Base-by-base conservation (phyloP, 2,888 invertebrate genomes). In the Panzeria rudis region DNA sequence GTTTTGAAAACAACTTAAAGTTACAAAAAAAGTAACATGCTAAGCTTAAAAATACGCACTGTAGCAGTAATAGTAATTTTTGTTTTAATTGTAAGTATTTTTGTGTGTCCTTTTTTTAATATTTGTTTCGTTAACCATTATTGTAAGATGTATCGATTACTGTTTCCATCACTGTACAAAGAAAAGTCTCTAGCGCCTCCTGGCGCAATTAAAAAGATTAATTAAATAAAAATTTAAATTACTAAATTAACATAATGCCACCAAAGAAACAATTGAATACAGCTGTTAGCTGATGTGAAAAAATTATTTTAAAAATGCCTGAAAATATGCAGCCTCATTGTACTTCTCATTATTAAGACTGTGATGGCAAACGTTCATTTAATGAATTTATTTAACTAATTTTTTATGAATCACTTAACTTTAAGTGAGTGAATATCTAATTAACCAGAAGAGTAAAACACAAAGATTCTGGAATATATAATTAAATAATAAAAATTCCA, bases 401-500 rank as follows among this genome's bases (percentile, higher is more conserved):
- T n/a, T 47, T 44, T 41, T 35, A 23, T 23, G 17, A 50, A 50
- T 35, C 61, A 38, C 50, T 62, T 50, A 35, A 32, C 5, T 64
- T 54, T 54, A 11, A 35, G 15, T 56, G 54, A 56, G 9, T 56
- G 56, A 47, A 61, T 35, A 23, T 35, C 54, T 54, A 62, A 79
- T 71, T 41, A 77, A 20, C 4, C 44, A 29, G 38, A 41, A 38
- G 47, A 41, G 23, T 25, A 23, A 50, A 25, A 29, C n/a, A 20
- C 32, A 44, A 20, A 44, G 32, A 44, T 20, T 32, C 29, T 44
- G n/a, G 52, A 25, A 66, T 64, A 64, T 64, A 47, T 64, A 71
- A 47, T 64, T 72, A 38, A 38, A 64, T 15, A 69, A 54, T 29
- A 52, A 59, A 54, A 76, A 47, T 69, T 50, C 32, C 56, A 69